Evolutionary conservation across 2,113 vertebrate genomes (phyloP), one percentile per base, ranked within the genome.

Genomic region (Meriones unguiculatus): DNA sequence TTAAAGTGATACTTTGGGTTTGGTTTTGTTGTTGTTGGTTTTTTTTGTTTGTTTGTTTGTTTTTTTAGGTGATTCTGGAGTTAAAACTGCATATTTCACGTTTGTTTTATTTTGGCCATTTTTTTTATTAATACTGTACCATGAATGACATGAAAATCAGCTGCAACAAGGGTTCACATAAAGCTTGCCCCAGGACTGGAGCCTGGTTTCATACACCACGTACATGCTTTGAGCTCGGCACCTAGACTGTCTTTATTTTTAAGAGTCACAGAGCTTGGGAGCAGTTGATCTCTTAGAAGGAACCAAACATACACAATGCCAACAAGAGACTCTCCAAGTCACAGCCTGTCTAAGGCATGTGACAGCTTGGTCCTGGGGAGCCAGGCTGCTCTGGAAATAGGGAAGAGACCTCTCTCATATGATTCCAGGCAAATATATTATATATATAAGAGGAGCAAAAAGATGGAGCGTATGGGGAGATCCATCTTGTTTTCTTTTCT

Each of bases 331-430:
- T 25, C 38, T 59, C 62, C 41, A 32, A 4, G 12, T 46, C 54
- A 32, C 18, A 12, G 8, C 11, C 3, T 70, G 38, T 4, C 28
- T 5, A 2, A 15, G 3, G 52, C 69, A 1, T 11, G 8, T 20
- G 28, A 30, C 1, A 10, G 52, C 12, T 75, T 32, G 41, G 57
- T 14, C 32, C 30, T 0, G 10, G 50, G 52, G 81, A 89, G 12
- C 41, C 0, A 8, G 38, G 32, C 38, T 70, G 35, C 28, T 18
- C 50, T 38, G 82, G 7, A 25, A 88, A 50, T 1, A 14, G 38
- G 50, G 11, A 46, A 18, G 50, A 76, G 32, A 9, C 0, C 78
- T n/a, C 22, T 35, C 30, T 12, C 46, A 0, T 0, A 0, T 28
- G 9, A 89, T 54, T 82, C 46, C 69, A 80, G 20, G 24, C 30